These are phyloP conservation scores for Accipiter cooperii DNA, from an alignment of 2,113 vertebrate genomes.

Conservation along the genomic window DNA sequence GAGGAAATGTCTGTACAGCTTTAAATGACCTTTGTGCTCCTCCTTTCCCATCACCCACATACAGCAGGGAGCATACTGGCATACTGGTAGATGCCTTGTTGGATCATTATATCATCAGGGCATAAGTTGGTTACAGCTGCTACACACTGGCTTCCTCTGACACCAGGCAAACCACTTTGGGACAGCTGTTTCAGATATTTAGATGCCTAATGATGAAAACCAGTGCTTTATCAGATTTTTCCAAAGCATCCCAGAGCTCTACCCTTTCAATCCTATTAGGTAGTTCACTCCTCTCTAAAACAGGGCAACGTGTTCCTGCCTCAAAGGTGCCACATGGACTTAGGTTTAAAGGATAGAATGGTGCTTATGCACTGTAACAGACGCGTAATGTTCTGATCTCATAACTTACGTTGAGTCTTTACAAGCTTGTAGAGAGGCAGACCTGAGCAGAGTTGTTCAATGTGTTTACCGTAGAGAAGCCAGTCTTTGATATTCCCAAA, in stretches of 20 bases:
- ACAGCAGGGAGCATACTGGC: neutral
- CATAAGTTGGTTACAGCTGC: neutral
- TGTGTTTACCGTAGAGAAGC: constrained; percentile 51
- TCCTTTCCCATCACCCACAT: neutral
- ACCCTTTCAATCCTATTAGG: neutral
- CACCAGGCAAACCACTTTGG: neutral
- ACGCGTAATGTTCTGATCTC: neutral
- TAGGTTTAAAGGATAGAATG: neutral
- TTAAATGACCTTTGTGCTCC: neutral
- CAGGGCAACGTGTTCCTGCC: neutral
- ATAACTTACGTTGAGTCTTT: constrained; percentile 52
- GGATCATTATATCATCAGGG: neutral
- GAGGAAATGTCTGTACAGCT: neutral
- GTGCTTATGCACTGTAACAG: neutral
- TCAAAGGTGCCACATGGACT: accelerated
- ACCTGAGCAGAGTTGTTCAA: constrained; percentile 52
- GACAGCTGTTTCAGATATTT: neutral
- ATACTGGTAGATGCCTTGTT: neutral
- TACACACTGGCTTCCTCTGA: neutral
- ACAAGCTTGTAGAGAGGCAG: constrained; percentile 64
- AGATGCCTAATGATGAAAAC: too few relatives aligned
- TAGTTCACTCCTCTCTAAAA: neutral
- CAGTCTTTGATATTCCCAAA: neutral
- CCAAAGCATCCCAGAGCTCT: neutral
- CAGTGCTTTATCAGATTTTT: neutral